Base-by-base conservation (phyloP, 1,140 invertebrate species). In the Ptiloglossa arizonensis region DNA sequence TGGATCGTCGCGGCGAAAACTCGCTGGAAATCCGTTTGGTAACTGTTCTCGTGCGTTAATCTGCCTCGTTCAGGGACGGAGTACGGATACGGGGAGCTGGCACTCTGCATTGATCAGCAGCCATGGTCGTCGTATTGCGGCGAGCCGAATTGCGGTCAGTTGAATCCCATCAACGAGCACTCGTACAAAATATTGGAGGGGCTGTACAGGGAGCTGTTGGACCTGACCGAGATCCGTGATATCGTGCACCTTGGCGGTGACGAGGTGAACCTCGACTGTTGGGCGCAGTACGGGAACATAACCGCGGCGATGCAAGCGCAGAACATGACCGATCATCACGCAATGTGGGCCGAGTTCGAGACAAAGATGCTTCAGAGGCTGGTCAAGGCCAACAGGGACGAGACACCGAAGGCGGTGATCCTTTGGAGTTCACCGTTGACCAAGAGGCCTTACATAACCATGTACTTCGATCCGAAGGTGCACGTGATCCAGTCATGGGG, bases 221-320 rank as follows among this genome's bases (percentile, higher is more conserved):
- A 91, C 8, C 60, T 92, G 4, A 93, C 92, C 1, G 91, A 91
- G 64, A 79, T 92, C 22, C 89, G 90, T 0, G 96, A 97, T 86
- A 92, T 97, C 1, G 92, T 95, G 1, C 97, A 98, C 82, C 95
- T 97, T 93, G 97, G 97, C 15, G 97, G 97, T 4, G 97, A 98
- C 91, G 97, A 98, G 93, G 96, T 97, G 50, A 93, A 95, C 88
- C 88, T 95, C 1, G 95, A 95, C n/a, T 96, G 96, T 79, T 96
- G 96, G 96, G 93, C 93, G 9, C 95, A 96, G 82, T 93, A 93
- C 60, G 70, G 90, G 2, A 92, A 93, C 44, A 93, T 93, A 50
- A 92, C 87, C 0, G 79, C 89, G 0, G 90, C 91, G 0, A 90
- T 91, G 87, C 94, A 95, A 80, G 94, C 95, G 9, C 89, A 90